phyloP scores from a whole-genome alignment of 2,113 vertebrate genomes.

The Aleadryas rufinucha region DNA sequence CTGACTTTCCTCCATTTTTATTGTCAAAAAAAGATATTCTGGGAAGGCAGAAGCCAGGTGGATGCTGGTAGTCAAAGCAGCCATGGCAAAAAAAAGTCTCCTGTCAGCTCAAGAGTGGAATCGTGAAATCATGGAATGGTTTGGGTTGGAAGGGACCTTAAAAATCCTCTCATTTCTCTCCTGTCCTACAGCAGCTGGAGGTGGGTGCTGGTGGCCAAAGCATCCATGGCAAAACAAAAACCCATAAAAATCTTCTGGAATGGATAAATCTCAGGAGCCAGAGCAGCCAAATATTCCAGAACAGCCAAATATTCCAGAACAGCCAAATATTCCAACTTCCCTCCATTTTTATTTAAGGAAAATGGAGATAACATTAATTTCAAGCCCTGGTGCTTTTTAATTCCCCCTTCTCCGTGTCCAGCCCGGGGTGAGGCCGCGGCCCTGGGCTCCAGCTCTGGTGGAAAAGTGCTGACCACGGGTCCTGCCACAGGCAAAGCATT shows the following conservation, averaged over 20 bases:
- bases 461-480: neutral
- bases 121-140: neutral
- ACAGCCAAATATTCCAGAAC: neutral
- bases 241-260: neutral
- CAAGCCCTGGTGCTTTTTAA: neutral
- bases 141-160: neutral
- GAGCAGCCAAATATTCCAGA: neutral
- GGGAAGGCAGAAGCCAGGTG: neutral
- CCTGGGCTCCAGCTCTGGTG: neutral
- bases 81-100: neutral
- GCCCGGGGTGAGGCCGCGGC: neutral
- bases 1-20: neutral
- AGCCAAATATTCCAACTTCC: neutral
- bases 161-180: neutral
- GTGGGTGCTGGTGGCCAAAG: neutral
- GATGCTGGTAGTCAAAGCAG: neutral
- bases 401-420: neutral
- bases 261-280: neutral
- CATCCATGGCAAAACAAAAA: fast-evolving
- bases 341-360: neutral
- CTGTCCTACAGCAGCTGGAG: neutral
- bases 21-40: neutral
- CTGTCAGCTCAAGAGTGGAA: neutral
- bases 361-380: neutral
- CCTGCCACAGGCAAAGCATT: neutral